Evolutionary conservation across 1,140 invertebrate genomes (phyloP), one percentile per base, ranked within the genome.

Genomic region (Drosophila sulfurigaster): DNA sequence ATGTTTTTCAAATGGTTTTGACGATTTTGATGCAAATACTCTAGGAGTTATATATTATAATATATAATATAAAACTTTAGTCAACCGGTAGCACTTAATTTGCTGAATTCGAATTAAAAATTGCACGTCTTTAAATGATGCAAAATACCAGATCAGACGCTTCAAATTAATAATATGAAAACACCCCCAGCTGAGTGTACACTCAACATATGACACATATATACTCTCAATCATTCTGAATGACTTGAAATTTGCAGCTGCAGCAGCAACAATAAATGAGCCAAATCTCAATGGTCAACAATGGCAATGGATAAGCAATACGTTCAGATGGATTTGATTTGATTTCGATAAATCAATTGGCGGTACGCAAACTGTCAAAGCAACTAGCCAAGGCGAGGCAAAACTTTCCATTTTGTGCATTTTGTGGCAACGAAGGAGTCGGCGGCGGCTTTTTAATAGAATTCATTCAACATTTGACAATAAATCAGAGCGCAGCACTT

Each of bases 331-430:
- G 25, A 13, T 75, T 64, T 25, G 51, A 63, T 74, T 79, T 82
- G 82, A 88, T 79, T 77, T 77, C 83, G 77, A 87, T 87, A 87
- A 87, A 87, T 87, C 82, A 87, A 80, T 76, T 68, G 58, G 48
- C 51, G 68, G 62, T 80, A 82, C 80, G 80, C 83, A 78, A 83
- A 80, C 82, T 83, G 80, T 87, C 85, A 80, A 66, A 69, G 77
- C 72, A 68, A 54, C 46, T 51, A 54, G 57, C 32, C 15, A 43
- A 63, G 20, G 38, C 30, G 16, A 13, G 41, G 3, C n/a, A 13
- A 71, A 86, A 79, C 83, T 83, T 86, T 86, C 83, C 77, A 80
- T 88, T 87, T 78, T 69, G 60, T 79, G 81, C 77, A 80, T 88
- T 87, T 78, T 69, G 60, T 79, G 81, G 75, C 59, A 49, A 52